These are phyloP conservation scores for Silurus aristotelis DNA, from an alignment of 2,797 vertebrate species.

Conservation along the genomic window DNA sequence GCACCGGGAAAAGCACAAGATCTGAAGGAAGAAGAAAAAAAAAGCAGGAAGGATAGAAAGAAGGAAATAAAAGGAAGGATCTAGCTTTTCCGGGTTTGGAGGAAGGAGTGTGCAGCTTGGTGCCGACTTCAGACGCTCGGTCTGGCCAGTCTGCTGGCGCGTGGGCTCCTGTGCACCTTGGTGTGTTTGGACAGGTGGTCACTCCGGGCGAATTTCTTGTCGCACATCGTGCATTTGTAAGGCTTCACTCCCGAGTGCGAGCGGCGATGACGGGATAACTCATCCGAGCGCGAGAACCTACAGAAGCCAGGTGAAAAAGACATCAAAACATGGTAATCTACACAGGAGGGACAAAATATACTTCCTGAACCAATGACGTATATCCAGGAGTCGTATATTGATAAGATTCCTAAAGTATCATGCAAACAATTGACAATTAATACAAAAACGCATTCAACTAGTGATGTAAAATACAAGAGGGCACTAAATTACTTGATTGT, in stretches of 20 bases:
- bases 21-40: conserved; percentile 37
- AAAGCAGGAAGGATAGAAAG: conserved; percentile 23
- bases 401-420: background rate
- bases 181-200: conserved; percentile 83
- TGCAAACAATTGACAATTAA: background rate
- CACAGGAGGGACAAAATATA: too few species aligned
- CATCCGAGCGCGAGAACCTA: conserved; percentile 81
- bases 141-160: conserved; percentile 71
- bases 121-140: conserved; percentile 70
- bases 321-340: background rate
- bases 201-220: conserved; percentile 82
- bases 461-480: background rate
- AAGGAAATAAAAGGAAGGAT: conserved; percentile 29
- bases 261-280: conserved; percentile 78
- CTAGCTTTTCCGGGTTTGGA: conserved; percentile 35
- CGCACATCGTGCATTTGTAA: conserved; percentile 78
- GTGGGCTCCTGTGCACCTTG: conserved; percentile 79
- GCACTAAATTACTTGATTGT: background rate
- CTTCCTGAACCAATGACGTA: background rate
- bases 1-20: conserved; percentile 58
- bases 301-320: background rate
- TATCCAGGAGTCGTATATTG: background rate
- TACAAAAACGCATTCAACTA: background rate
- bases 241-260: conserved; percentile 82
- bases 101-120: conserved; percentile 12